Percentiles rank a stretch among this genome's conserved stretches.
Conservation (phyloP, 2,888 invertebrate species). For the Sinodicranocentrus sp. region DNA sequence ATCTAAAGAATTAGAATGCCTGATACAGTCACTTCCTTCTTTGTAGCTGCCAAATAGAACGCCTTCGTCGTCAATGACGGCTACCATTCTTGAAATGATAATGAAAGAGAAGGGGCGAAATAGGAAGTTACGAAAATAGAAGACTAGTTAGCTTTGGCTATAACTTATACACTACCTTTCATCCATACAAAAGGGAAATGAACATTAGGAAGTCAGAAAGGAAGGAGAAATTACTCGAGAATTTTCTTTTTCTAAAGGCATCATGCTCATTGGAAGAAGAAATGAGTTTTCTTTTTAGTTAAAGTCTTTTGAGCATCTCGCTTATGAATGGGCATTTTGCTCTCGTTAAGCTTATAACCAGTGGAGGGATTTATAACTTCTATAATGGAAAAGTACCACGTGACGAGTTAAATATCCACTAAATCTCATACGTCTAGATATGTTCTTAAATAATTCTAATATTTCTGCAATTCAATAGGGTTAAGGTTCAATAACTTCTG, state of each 20-base stretch:
- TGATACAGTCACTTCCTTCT: slow-evolving; percentile 14
- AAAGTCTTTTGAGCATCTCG: neutral
- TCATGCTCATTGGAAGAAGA: slow-evolving; percentile 58
- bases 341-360: neutral
- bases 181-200: slow-evolving; percentile 25
- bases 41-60: slow-evolving; percentile 33
- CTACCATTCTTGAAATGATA: slow-evolving; percentile 45
- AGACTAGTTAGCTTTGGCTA: slow-evolving; percentile 48
- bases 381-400: neutral
- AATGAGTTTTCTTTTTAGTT: slow-evolving; percentile 60
- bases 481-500: too few species aligned
- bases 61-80: slow-evolving; percentile 30
- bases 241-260: slow-evolving; percentile 38
- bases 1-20: slow-evolving; percentile 18
- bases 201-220: slow-evolving; percentile 60
- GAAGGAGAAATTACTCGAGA: slow-evolving; percentile 62
- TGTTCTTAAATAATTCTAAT: neutral
- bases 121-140: neutral
- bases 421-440: neutral
- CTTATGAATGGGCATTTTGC: neutral
- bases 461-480: too few species aligned
- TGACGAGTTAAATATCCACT: too few species aligned
- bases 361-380: neutral
- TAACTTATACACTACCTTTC: slow-evolving; percentile 35
- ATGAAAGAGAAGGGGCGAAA: slow-evolving; percentile 43